Evolutionary conservation across 2,888 invertebrate genomes (phyloP), one percentile per base, ranked within the genome.

Genomic region (Ctenicera cuprea): DNA sequence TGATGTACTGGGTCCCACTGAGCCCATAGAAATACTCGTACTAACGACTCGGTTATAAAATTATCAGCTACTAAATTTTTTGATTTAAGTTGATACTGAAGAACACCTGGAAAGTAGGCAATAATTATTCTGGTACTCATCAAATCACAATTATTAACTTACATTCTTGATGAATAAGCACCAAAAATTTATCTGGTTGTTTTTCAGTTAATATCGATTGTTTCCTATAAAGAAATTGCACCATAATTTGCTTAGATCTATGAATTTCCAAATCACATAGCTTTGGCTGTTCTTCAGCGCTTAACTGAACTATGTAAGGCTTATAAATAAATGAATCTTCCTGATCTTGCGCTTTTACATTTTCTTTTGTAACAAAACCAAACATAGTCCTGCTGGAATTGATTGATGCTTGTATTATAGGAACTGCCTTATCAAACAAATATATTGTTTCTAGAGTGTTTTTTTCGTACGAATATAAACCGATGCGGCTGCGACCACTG

Each of bases 1-100:
- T 96, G 91, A 86, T 93, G 91, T 11, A 89, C 87, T 73, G 94
- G 90, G 83, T 95, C 95, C 95, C 95, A 96, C 81, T 96, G 96
- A 0, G 95, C 94, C 95, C 95, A 96, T 41, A 93, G 92, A 82
- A 95, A 95, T 50, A 90, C 91, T 82, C 91, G 91, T 1, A 94
- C 93, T 30, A 91, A 81, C 1, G 84, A 83, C 77, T 91, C 90
- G 3, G 84, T 80, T 69, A 84, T 84, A 41, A 88, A 78, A 62
- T 83, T 83, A 50, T 81, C 78, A 38, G 76, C 65, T 14, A 63
- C 64, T 73, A 78, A 76, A 11, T 59, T 45, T 38, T 74, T 65
- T 50, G 68, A 64, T 77, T 83, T 84, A 30, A 87, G 79, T 76
- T 86, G 85, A 77, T 87, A 87, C 67, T 87, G 86, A 59, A 85